A percentile compares a stretch with the other conserved stretches of the same genome.
These are phyloP conservation scores for Anaspis maculata DNA, from an alignment of 2,888 invertebrate genomes.

Conservation along the genomic window DNA sequence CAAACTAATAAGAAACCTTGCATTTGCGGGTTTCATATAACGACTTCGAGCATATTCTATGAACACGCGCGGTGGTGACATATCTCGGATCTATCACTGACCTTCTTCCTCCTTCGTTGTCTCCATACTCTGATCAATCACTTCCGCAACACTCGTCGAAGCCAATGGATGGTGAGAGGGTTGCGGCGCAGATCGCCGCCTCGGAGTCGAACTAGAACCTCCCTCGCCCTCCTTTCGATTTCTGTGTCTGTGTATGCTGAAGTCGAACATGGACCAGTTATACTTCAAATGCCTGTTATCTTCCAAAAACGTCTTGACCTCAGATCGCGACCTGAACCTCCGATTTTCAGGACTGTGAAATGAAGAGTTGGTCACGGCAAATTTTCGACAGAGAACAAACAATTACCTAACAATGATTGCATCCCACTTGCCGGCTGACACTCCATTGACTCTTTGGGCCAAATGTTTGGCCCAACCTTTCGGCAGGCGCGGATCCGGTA, in stretches of 20 bases:
- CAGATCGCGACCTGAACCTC: conserved; percentile 52
- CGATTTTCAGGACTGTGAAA: conserved; percentile 48
- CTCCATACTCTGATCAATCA: no score
- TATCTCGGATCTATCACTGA: no score
- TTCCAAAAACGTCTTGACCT: conserved; percentile 45
- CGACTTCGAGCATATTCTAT: no score
- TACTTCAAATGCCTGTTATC: conserved; percentile 36
- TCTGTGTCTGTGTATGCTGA: conserved; percentile 40
- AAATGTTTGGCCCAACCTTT: conserved; percentile 73
- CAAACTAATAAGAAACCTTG: no score
- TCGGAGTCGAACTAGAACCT: neutral
- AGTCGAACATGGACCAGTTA: conserved; percentile 43
- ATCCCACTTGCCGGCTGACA: conserved; percentile 76
- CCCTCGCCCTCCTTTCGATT: conserved; percentile 15
- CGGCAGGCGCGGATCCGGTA: conserved; percentile 66
- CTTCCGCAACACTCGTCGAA: no score
- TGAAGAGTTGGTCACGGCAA: no score
- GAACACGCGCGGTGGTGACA: no score
- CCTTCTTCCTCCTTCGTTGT: no score
- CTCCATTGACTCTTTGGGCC: conserved; percentile 59
- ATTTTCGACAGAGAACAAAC: no score
- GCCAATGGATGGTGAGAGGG: no score
- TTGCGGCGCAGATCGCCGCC: neutral
- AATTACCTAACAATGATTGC: conserved; percentile 62
- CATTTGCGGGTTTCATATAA: no score